Conservation (phyloP, 2,888 invertebrate species). For the Sialis lutaria region DNA sequence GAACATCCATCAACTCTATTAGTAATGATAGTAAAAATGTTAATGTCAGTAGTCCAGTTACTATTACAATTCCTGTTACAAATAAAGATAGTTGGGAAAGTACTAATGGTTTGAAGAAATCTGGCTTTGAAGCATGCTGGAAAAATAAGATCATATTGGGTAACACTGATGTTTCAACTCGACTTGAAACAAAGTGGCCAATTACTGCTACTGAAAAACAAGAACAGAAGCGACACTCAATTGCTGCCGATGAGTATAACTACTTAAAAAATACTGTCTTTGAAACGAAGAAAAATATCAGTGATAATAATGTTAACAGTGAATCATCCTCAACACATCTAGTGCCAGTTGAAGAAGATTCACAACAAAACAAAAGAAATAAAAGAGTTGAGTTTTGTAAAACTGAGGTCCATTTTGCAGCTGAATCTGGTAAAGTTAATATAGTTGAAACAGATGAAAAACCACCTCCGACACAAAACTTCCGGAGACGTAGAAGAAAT, state of each 20-base stretch:
- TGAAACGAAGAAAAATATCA: constrained; percentile 18
- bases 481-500: constrained; percentile 46
- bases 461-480: constrained; percentile 69
- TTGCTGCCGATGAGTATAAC: constrained; percentile 37
- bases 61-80: constrained; percentile 22
- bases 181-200: not conserved
- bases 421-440: constrained; percentile 70
- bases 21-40: not conserved
- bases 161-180: not conserved
- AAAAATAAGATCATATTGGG: not conserved
- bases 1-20: constrained; percentile 3
- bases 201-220: constrained; percentile 14
- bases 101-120: not conserved
- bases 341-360: constrained; percentile 21
- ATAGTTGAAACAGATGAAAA: constrained; percentile 79
- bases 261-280: constrained; percentile 24
- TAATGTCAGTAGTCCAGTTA: constrained; percentile 14
- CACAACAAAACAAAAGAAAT: constrained; percentile 26
- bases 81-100: not conserved
- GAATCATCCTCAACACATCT: constrained; percentile 12
- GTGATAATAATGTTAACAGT: constrained; percentile 15
- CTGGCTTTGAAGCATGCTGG: not conserved
- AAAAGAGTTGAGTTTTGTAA: constrained; percentile 77
- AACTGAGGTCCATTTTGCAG: constrained; percentile 75
- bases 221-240: constrained; percentile 32